Conservation (phyloP, 2,888 invertebrate genomes). For the Acrobasis suavella region DNA sequence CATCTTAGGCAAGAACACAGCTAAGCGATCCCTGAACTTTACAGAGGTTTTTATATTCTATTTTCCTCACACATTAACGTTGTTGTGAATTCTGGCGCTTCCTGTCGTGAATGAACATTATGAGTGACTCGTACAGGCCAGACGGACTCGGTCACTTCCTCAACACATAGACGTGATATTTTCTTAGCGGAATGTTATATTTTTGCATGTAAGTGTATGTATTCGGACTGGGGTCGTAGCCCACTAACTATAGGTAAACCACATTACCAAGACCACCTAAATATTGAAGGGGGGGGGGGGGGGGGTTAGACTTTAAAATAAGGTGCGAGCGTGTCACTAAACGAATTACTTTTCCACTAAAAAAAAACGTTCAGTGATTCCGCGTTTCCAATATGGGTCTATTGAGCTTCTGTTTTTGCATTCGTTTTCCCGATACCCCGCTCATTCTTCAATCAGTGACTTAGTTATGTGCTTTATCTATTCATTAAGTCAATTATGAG, state of each 20-base stretch:
- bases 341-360: no score
- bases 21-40: neutral
- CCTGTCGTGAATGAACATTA: constrained; percentile 11
- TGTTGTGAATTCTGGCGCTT: constrained; percentile 38
- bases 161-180: constrained; percentile 36
- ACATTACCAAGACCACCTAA: no score
- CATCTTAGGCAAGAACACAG: neutral
- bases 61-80: constrained; percentile 14
- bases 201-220: constrained; percentile 44
- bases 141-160: constrained; percentile 29
- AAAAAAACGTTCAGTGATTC: no score
- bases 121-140: constrained; percentile 1
- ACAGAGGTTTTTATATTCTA: neutral
- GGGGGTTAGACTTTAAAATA: no score
- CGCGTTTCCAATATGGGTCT: no score
- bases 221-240: constrained; percentile 44
- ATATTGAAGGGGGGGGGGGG: no score
- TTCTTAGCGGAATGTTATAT: constrained; percentile 35
- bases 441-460: no score
- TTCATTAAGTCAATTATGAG: neutral
- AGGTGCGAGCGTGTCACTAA: no score
- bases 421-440: no score
- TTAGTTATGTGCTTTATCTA: no score
- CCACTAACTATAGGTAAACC: neutral
- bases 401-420: no score